Evolutionary conservation across 2,888 invertebrate genomes (phyloP).

Genomic region (Drosophila macrothrix): DNA sequence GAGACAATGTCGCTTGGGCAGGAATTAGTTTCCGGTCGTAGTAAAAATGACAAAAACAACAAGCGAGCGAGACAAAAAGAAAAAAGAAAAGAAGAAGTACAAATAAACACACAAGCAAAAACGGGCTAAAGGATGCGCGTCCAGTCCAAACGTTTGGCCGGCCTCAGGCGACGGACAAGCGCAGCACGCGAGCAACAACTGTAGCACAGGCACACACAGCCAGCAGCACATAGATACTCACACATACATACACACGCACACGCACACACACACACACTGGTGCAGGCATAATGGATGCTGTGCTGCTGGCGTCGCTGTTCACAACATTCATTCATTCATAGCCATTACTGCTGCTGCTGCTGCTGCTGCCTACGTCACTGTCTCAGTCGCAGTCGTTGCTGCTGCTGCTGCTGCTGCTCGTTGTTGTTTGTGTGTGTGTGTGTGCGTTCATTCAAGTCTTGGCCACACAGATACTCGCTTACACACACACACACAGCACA

Average conservation of each 20-base stretch:
- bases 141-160: constrained; percentile 22
- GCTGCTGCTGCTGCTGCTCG: constrained; percentile 18
- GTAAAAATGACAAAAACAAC: constrained; percentile 77
- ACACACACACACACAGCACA: constrained; percentile 23
- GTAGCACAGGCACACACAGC: constrained; percentile 31
- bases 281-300: constrained; percentile 61
- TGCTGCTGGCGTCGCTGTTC: constrained; percentile 53
- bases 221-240: constrained; percentile 18
- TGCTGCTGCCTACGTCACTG: constrained; percentile 16
- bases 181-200: constrained; percentile 68
- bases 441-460: constrained; percentile 58
- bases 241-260: constrained; percentile 14
- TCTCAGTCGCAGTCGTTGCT: constrained; percentile 12
- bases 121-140: constrained; percentile 70
- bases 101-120: constrained; percentile 57
- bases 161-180: constrained; percentile 56
- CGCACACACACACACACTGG: constrained; percentile 27
- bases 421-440: constrained; percentile 12
- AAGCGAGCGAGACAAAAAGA: constrained; percentile 33
- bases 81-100: constrained; percentile 13
- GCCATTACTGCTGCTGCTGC: constrained; percentile 27
- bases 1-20: constrained; percentile 67
- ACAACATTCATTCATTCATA: constrained; percentile 70
- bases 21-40: constrained; percentile 82
- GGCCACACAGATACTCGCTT: constrained; percentile 45